Conservation (phyloP, 2,797 vertebrate genomes). For the Pagetopsis macropterus region DNA sequence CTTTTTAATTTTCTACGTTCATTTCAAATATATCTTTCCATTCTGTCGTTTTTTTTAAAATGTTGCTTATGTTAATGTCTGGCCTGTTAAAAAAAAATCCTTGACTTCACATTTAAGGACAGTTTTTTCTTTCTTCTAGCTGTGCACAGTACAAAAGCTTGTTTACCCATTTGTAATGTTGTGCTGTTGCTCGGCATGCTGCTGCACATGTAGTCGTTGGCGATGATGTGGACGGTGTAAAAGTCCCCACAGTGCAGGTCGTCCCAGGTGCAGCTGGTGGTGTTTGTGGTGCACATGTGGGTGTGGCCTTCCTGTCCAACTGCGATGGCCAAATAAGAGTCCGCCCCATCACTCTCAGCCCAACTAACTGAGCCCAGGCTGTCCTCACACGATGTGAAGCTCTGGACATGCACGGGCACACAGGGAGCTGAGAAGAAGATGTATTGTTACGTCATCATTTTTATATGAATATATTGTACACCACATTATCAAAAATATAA, state of each 20-base stretch:
- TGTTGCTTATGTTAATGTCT: background rate
- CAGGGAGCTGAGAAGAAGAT: conserved; percentile 79
- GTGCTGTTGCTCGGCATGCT: conserved; percentile 78
- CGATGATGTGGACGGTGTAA: conserved; percentile 76
- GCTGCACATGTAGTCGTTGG: conserved; percentile 72
- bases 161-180: conserved; percentile 77
- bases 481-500: background rate
- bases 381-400: conserved; percentile 74
- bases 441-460: background rate
- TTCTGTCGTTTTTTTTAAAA: background rate
- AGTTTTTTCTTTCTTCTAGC: background rate
- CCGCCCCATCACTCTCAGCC: conserved; percentile 75
- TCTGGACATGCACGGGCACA: conserved; percentile 65
- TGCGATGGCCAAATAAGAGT: conserved; percentile 79
- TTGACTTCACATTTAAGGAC: fast-evolving
- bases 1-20: background rate
- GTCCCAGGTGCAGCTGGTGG: conserved; percentile 74
- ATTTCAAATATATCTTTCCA: no score
- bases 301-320: conserved; percentile 62
- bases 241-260: conserved; percentile 81
- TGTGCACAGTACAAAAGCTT: background rate
- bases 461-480: background rate
- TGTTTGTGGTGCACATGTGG: conserved; percentile 70
- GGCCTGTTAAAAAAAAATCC: background rate
- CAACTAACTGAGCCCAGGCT: conserved; percentile 76